phyloP scores from a whole-genome alignment of 2,888 invertebrate genomes.

The Xylota segnis region DNA sequence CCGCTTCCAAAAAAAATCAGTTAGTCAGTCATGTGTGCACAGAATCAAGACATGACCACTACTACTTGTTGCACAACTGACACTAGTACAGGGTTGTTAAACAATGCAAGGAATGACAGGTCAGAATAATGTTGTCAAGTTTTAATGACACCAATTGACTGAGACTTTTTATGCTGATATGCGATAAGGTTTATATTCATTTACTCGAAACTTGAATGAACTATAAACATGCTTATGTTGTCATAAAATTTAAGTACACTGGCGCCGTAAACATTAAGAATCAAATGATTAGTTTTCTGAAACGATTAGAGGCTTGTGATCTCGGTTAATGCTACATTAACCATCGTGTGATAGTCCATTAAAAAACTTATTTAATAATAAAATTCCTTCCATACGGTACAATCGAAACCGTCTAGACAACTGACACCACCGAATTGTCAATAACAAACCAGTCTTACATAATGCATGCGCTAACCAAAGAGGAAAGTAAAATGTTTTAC shows the following conservation, averaged over 20 bases:
- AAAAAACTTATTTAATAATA: not conserved
- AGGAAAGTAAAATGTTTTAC: conserved; percentile 37
- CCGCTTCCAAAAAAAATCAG: too few species aligned
- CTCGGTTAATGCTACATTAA: not conserved
- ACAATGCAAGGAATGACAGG: too few species aligned
- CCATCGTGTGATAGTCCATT: not conserved
- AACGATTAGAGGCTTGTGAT: not conserved
- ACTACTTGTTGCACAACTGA: too few species aligned
- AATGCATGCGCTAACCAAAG: conserved; percentile 47
- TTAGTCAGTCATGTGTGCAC: too few species aligned
- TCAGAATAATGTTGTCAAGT: too few species aligned
- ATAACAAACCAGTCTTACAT: conserved; percentile 62
- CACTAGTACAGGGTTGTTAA: too few species aligned
- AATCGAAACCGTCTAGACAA: conserved; percentile 61
- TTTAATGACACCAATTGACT: too few species aligned
- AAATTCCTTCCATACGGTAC: not conserved
- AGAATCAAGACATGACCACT: too few species aligned
- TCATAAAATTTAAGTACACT: conserved; percentile 1
- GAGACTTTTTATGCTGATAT: not conserved
- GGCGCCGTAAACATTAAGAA: not conserved
- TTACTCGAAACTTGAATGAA: not conserved
- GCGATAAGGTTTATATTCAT: not conserved
- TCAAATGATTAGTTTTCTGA: not conserved
- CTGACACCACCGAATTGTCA: conserved; percentile 50
- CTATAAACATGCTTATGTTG: not conserved